Evolutionary conservation across 2,113 vertebrate species (phyloP).

Genomic region (Tichodroma muraria): DNA sequence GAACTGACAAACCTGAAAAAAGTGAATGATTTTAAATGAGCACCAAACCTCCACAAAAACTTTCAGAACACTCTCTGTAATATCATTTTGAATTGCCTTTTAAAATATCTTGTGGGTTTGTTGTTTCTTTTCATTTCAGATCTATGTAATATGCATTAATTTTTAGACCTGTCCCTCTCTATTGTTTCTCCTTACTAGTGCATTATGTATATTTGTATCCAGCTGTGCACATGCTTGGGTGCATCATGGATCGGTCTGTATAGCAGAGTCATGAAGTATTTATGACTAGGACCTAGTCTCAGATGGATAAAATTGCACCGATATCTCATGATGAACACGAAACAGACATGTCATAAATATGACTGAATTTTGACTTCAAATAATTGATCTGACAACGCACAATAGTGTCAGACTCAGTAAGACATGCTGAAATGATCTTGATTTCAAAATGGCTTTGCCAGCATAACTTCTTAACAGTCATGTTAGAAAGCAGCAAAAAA

Average conservation of each 20-base stretch:
- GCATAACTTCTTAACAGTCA: not conserved
- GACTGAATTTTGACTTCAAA: not conserved
- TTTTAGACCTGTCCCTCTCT: not conserved
- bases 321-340: conserved; percentile 26
- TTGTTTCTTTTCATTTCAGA: not conserved
- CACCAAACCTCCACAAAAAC: not conserved
- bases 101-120: not conserved
- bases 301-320: conserved; percentile 31
- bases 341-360: conserved; percentile 23
- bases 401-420: not conserved
- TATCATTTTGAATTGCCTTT: not conserved
- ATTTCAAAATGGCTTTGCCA: conserved; percentile 17
- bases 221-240: not conserved
- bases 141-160: not conserved
- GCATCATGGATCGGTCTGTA: not conserved
- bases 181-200: not conserved
- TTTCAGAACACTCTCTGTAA: not conserved
- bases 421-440: not conserved
- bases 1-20: not conserved
- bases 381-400: not conserved
- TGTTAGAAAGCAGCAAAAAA: not conserved
- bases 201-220: not conserved
- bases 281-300: conserved; percentile 7
- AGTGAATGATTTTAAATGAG: not conserved
- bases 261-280: conserved; percentile 20